Evolutionary conservation across 2,888 invertebrate genomes (phyloP).

Genomic region (Acronicta leporina): DNA sequence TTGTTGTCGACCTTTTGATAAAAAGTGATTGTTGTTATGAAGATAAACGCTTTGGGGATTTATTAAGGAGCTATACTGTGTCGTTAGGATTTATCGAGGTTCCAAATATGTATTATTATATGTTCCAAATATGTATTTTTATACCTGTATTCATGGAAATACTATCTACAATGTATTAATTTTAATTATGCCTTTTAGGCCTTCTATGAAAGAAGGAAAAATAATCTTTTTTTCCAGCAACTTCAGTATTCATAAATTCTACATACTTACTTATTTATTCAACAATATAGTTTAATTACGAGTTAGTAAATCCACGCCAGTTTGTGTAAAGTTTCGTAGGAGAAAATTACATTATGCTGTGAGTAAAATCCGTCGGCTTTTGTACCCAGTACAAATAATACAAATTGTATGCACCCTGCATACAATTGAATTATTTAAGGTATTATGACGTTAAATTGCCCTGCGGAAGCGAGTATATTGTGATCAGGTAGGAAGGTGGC

Average conservation of each 20-base stretch:
- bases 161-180: not conserved
- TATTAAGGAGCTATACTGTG: too few species aligned
- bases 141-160: too few species aligned
- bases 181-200: not conserved
- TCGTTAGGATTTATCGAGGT: too few species aligned
- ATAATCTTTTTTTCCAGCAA: not conserved
- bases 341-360: conserved; percentile 59
- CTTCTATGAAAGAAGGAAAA: not conserved
- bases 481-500: conserved; percentile 59
- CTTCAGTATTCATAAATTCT: conserved; percentile 16
- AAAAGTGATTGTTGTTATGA: conserved; percentile 28
- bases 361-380: conserved; percentile 66
- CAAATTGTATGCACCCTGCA: too few species aligned
- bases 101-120: too few species aligned
- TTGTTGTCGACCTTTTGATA: conserved; percentile 30
- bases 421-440: conserved; percentile 72
- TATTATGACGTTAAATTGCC: conserved; percentile 72
- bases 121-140: too few species aligned
- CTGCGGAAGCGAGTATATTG: conserved; percentile 58
- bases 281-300: conserved; percentile 45
- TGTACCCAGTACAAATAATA: too few species aligned
- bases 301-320: conserved; percentile 47
- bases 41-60: conserved; percentile 19
- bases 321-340: conserved; percentile 52
- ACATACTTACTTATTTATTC: conserved; percentile 22